Evolutionary conservation across 2,888 invertebrate species (phyloP).

Genomic region (Drosophila infuscata): DNA sequence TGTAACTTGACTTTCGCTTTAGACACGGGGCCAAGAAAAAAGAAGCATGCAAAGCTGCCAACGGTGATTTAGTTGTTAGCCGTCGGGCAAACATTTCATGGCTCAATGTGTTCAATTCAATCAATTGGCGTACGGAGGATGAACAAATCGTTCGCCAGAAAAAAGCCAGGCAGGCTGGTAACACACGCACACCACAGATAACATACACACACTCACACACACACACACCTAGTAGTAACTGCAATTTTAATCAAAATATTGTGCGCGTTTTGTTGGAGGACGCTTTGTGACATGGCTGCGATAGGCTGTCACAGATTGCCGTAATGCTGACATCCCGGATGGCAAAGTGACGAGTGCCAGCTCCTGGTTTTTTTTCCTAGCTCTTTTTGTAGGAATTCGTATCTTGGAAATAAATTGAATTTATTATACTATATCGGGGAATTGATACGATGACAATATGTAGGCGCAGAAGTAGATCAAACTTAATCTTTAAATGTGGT

Average conservation of each 20-base stretch:
- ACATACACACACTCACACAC: neutral
- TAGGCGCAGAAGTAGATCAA: neutral
- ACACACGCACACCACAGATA: conserved; percentile 12
- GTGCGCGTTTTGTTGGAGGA: conserved; percentile 32
- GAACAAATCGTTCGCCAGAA: conserved; percentile 62
- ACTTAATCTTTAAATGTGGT: neutral
- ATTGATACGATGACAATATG: neutral
- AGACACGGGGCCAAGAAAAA: conserved; percentile 11
- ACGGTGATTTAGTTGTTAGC: conserved; percentile 78
- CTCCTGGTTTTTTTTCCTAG: neutral
- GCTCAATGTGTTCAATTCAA: conserved; percentile 78
- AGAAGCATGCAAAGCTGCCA: conserved; percentile 66
- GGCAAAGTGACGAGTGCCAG: conserved; percentile 52
- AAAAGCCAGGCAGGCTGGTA: conserved; percentile 18
- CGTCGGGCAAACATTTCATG: conserved; percentile 78
- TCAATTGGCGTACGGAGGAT: conserved; percentile 69
- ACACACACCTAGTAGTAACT: conserved; percentile 33
- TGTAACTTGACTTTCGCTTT: conserved; percentile 42
- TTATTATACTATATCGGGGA: neutral
- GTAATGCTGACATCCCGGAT: conserved; percentile 62
- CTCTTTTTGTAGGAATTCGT: neutral
- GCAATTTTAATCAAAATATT: conserved; percentile 61
- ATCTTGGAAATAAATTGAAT: conserved; percentile 17
- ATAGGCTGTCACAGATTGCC: conserved; percentile 66
- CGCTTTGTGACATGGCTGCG: conserved; percentile 57